These are phyloP conservation scores for Gadus chalcogrammus DNA, from an alignment of 2,113 vertebrate species.

Conservation along the genomic window DNA sequence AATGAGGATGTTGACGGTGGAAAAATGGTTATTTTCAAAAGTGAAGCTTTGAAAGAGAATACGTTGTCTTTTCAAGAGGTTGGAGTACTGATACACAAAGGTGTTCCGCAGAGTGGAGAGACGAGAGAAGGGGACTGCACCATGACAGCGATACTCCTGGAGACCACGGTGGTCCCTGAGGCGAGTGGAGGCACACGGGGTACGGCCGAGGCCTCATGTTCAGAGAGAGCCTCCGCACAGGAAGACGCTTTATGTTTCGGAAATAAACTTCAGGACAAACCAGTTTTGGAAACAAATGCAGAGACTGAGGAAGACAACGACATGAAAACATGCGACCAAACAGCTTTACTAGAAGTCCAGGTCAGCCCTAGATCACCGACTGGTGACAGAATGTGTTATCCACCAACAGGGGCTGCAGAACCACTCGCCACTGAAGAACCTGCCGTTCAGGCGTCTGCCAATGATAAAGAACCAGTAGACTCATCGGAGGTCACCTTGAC, in stretches of 20 bases:
- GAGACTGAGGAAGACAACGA: slow-evolving; percentile 4
- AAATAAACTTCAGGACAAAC: neutral
- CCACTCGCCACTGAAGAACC: slow-evolving; percentile 5
- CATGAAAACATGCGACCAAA: slow-evolving; percentile 2
- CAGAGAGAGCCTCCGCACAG: too few relatives aligned
- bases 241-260: too few relatives aligned
- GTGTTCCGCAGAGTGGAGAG: too few relatives aligned
- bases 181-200: neutral
- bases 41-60: too few relatives aligned
- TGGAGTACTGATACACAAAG: too few relatives aligned
- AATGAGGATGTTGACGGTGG: neutral
- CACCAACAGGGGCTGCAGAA: too few relatives aligned
- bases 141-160: neutral
- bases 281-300: slow-evolving; percentile 4
- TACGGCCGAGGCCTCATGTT: too few relatives aligned
- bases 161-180: neutral
- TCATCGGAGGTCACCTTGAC: slow-evolving; percentile 10
- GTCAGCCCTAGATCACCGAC: neutral
- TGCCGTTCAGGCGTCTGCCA: neutral
- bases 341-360: slow-evolving; percentile 15
- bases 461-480: slow-evolving; percentile 13
- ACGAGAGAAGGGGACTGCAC: neutral
- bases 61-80: too few relatives aligned
- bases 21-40: too few relatives aligned
- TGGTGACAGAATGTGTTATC: neutral